Evolutionary conservation across 2,797 vertebrate genomes (phyloP), one percentile per base, ranked within the genome.

Genomic region (Adrianichthys oophorus): DNA sequence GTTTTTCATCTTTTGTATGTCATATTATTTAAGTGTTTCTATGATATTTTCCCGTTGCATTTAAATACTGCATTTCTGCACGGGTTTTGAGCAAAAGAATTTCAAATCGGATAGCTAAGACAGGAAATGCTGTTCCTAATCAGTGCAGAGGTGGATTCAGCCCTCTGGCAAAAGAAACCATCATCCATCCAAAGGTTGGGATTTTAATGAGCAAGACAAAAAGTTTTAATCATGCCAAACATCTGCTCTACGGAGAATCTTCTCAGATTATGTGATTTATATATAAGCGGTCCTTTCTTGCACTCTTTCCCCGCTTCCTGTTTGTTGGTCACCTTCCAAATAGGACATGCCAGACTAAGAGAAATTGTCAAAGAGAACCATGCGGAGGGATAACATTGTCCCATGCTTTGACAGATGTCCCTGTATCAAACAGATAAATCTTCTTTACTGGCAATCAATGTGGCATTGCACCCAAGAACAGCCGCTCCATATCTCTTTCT

Each of bases 391-490:
- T 64, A 69, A 70, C 64, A 72, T 53, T 72, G 78, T 77, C 58
- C 74, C 72, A 41, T 46, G 71, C 66, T 61, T 72, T 86, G 85
- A 89, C 86, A 89, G 84, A 88, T 88, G 83, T 84, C 73, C 60
- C 46, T 63, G 41, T 64, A 75, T 77, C 77, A 74, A 74, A 80
- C 70, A 69, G 71, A 91, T 90, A 85, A 85, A 87, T 86, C 84
- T 86, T 86, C 78, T 86, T 87, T 85, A 87, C 78, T 72, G 78
- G 73, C 82, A 86, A 87, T 88, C 89, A 86, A 87, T 85, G 76
- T 82, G 65, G 79, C 78, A 77, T 79, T 44, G 58, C 52, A 1
- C 70, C 66, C 65, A 79, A 82, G 78, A 78, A 76, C 79, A 79
- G 76, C 74, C 45, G 56, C 73, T 59, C 81, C 79, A 76, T 68